Evolutionary conservation across 2,797 vertebrate genomes (phyloP), one percentile per base, ranked within the genome.

Genomic region (Brachyalestes nurse): DNA sequence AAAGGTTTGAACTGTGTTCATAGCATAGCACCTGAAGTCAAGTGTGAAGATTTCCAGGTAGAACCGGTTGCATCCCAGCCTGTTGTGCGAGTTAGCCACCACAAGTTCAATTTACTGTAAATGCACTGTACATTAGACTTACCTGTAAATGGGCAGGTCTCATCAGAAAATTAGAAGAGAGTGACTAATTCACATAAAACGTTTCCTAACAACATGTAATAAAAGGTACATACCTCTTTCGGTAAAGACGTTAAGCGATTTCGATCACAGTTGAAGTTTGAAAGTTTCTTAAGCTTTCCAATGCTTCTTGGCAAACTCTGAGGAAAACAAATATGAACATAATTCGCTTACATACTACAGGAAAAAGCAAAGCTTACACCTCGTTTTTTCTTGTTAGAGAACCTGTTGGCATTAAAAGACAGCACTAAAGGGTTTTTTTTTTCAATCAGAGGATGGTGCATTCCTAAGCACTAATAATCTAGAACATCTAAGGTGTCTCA

Each of bases 261-360:
- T 94, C 96, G 95, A 90, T 99, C 98, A 84, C 95, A 96, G 92
- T 99, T 99, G 88, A 99, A 96, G 93, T 99, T 98, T 88, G 94
- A 97, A 84, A 99, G 91, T 88, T 95, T 96, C 93, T 97, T 98
- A 79, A 99, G 93, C 91, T 96, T 99, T 85, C 98, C 98, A 61
- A 99, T 93, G 92, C 95, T 98, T 90, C 95, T 96, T 3, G 98
- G 97, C 92, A 99, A 95, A 79, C 93, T 93, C 98, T 99, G 89
- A 64, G 85, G 7, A 72, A 67, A 53, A 19, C 19, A 71, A 47
- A 80, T 12, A 71, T 13, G 1, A 17, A 12, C 5, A 72, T 13
- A 13, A 51, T 53, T 51, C 13, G 61, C 25, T 42, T 72, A 6
- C 75, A 67, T 5, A 69, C 9, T 49, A 21, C 38, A 67, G 51